phyloP scores from a whole-genome alignment of 2,888 invertebrate species.

The Gastracanthus pulcherrimus region DNA sequence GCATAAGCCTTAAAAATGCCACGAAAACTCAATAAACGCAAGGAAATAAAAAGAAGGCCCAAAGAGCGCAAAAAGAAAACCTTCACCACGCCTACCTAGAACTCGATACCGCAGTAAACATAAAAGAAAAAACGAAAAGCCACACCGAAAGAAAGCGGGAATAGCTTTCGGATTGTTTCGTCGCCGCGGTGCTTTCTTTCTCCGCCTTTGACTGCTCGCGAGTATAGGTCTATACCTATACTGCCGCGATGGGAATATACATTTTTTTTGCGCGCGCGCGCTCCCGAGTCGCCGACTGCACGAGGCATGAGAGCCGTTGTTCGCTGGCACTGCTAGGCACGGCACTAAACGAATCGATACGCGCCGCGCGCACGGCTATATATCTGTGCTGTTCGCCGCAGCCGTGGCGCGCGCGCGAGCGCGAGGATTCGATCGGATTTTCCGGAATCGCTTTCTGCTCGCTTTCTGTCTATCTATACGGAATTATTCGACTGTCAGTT shows the following conservation, averaged over 20 bases:
- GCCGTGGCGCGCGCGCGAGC: slow-evolving; percentile 33
- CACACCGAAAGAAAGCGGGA: background rate
- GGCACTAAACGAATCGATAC: slow-evolving; percentile 64
- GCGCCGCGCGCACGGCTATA: slow-evolving; percentile 37
- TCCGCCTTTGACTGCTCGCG: background rate
- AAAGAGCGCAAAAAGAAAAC: background rate
- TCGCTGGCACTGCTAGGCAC: slow-evolving; percentile 63
- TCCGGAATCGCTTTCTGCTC: slow-evolving; percentile 52
- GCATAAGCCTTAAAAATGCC: too few species aligned
- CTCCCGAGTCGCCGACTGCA: background rate
- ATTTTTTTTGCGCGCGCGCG: slow-evolving; percentile 45
- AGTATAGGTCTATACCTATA: background rate
- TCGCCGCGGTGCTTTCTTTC: background rate
- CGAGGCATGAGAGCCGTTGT: too few species aligned
- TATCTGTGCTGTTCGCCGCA: slow-evolving; percentile 32
- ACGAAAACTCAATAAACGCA: too few species aligned
- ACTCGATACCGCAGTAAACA: background rate
- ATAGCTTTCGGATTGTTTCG: background rate
- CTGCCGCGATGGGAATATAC: background rate
- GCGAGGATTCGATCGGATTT: slow-evolving; percentile 52
- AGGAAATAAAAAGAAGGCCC: too few species aligned
- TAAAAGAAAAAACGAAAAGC: slow-evolving; percentile 4
- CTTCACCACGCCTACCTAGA: background rate
- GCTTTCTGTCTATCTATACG: background rate
- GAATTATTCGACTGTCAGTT: background rate